phyloP scores from a whole-genome alignment of 2,888 invertebrate species.

The Polietes domitor region DNA sequence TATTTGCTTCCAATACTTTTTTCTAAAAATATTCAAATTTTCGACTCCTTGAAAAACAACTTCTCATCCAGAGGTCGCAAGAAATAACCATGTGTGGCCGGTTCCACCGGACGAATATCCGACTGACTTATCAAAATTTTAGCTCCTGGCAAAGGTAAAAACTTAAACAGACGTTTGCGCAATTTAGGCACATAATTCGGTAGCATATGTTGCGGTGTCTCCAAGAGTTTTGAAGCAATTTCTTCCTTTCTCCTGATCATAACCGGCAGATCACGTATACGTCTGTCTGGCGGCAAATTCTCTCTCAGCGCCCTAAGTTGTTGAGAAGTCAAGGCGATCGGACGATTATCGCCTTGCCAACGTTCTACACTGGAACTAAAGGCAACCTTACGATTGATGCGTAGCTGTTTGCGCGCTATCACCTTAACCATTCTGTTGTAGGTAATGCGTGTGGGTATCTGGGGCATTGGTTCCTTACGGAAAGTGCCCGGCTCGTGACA shows the following conservation, averaged over 20 bases:
- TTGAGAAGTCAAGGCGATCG: conserved; percentile 68
- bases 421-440: conserved; percentile 75
- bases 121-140: conserved; percentile 74
- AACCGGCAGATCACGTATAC: conserved; percentile 71
- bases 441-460: conserved; percentile 39
- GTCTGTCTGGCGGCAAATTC: conserved; percentile 70
- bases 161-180: conserved; percentile 76
- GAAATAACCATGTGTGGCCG: conserved; percentile 40
- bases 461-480: conserved; percentile 54
- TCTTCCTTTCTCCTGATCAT: conserved; percentile 44
- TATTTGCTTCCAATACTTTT: too few relatives aligned
- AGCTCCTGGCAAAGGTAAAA: conserved; percentile 74
- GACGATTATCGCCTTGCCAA: conserved; percentile 72
- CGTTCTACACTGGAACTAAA: conserved; percentile 77
- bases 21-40: conserved; percentile 3
- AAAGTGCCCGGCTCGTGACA: conserved; percentile 64
- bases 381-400: conserved; percentile 77
- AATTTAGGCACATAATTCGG: conserved; percentile 70
- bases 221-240: conserved; percentile 69
- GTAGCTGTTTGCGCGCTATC: conserved; percentile 72
- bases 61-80: conserved; percentile 31
- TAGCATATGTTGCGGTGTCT: conserved; percentile 72
- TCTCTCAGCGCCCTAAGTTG: conserved; percentile 71
- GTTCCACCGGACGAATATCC: conserved; percentile 67
- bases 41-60: conserved; percentile 48